These are phyloP conservation scores for Heliconius hermathena DNA, from an alignment of 1,140 invertebrate genomes.

Conservation along the genomic window DNA sequence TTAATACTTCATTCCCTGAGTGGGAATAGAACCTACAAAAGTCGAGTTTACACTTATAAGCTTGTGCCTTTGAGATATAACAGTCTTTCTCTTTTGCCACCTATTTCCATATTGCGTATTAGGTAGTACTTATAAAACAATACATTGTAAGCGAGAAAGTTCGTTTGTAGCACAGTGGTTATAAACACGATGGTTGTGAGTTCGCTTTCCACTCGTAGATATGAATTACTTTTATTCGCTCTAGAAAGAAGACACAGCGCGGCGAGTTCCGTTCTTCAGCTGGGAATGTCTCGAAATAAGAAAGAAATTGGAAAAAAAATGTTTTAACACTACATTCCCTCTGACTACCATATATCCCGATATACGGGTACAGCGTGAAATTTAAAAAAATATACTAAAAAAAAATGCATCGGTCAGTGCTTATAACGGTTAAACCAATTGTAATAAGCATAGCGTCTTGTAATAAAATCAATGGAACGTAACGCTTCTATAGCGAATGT, in stretches of 20 bases:
- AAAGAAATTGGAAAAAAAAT: background rate
- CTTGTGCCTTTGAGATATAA: no score
- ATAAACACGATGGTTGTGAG: no score
- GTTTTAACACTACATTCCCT: background rate
- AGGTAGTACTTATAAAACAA: no score
- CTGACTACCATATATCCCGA: background rate
- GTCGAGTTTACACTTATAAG: background rate
- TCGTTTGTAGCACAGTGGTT: no score
- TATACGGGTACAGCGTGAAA: background rate
- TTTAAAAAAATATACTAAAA: background rate
- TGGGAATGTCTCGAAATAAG: no score
- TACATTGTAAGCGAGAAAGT: no score
- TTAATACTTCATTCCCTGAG: background rate
- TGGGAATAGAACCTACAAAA: background rate
- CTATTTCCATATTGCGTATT: no score
- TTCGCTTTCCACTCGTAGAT: no score
- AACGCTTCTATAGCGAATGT: background rate
- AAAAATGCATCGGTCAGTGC: constrained; percentile 23
- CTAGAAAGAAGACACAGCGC: no score
- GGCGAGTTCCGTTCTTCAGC: background rate
- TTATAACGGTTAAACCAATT: constrained; percentile 19
- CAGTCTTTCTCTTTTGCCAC: no score
- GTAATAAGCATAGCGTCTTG: background rate
- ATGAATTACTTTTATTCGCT: no score
- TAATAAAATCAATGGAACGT: constrained; percentile 24